phyloP scores from a whole-genome alignment of 2,888 invertebrate species.

The Acronicta aceris region DNA sequence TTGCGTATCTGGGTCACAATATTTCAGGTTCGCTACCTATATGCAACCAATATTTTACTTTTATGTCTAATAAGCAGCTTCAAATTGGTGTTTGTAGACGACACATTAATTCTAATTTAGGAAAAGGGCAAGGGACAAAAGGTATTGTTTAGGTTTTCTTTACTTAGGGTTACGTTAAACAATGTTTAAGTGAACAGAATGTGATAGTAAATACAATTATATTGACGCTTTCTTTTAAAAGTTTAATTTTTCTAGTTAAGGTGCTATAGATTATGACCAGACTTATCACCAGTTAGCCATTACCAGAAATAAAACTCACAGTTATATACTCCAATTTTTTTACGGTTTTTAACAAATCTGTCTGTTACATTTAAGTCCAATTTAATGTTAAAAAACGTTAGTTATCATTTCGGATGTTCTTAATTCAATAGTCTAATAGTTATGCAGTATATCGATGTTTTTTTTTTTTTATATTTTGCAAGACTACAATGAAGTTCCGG shows the following conservation, averaged over 20 bases:
- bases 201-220: background rate
- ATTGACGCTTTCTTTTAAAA: background rate
- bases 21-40: constrained; percentile 6
- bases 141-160: constrained; percentile 20
- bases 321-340: no score
- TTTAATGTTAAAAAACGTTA: no score
- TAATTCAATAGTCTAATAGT: no score
- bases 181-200: background rate
- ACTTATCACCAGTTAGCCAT: no score
- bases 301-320: no score
- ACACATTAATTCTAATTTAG: constrained; percentile 42
- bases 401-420: no score
- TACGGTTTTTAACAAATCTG: no score
- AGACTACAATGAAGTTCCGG: no score
- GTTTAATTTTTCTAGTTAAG: background rate
- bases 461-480: no score
- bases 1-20: constrained; percentile 16
- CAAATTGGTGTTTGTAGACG: constrained; percentile 40
- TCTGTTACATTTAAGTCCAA: no score
- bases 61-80: constrained; percentile 29
- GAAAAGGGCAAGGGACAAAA: constrained; percentile 16
- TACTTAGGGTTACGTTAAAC: constrained; percentile 8
- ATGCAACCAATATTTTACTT: constrained; percentile 34
- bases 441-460: no score
- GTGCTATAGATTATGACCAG: background rate